Evolutionary conservation across 2,888 invertebrate species (phyloP).

Genomic region (Cephalotes varians): DNA sequence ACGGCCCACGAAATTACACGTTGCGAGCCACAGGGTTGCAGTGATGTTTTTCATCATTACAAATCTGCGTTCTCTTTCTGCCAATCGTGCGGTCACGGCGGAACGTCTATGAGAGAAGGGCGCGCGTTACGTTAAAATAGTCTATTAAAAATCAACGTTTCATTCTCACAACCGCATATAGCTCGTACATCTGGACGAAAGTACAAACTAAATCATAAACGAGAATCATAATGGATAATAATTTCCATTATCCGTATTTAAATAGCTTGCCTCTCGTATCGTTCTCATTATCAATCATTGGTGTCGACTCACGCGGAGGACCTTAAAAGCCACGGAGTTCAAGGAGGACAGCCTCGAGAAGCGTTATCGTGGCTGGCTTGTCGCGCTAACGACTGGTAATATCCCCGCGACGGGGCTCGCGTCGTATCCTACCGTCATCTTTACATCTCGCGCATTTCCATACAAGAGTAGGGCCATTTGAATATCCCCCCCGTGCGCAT

Average conservation of each 20-base stretch:
- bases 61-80: constrained; percentile 36
- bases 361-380: constrained; percentile 77
- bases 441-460: constrained; percentile 78
- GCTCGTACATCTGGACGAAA: background rate
- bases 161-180: background rate
- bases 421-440: constrained; percentile 77
- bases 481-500: constrained; percentile 66
- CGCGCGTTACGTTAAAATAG: constrained; percentile 9
- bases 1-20: constrained; percentile 83
- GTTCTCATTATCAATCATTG: constrained; percentile 52
- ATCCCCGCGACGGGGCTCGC: constrained; percentile 61
- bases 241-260: constrained; percentile 15
- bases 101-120: background rate
- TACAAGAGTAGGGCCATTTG: constrained; percentile 79
- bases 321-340: constrained; percentile 52
- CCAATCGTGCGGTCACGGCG: constrained; percentile 19
- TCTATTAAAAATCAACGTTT: constrained; percentile 37
- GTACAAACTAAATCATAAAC: background rate
- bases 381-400: constrained; percentile 80
- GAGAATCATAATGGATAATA: constrained; percentile 40
- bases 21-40: constrained; percentile 65
- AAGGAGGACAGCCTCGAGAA: constrained; percentile 45
- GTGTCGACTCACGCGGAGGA: constrained; percentile 27
- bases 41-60: constrained; percentile 59
- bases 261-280: constrained; percentile 7